A percentile compares a stretch with the other conserved stretches of the same genome.
These are phyloP conservation scores for Helleia helle DNA, from an alignment of 2,888 invertebrate species.

Conservation along the genomic window DNA sequence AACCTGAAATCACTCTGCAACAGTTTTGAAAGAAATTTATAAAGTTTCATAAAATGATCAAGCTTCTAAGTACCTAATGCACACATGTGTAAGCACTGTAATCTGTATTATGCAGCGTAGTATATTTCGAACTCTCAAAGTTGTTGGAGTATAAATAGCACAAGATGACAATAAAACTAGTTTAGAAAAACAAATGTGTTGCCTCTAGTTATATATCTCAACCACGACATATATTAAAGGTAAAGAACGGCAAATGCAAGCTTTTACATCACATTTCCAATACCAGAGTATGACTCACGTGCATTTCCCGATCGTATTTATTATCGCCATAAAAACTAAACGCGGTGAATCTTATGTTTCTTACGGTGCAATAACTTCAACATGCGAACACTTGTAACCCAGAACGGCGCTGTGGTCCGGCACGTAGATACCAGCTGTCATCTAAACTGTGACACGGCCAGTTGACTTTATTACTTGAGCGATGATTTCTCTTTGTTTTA, in stretches of 20 bases:
- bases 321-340: constrained; percentile 3
- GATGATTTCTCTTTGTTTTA: constrained; percentile 15
- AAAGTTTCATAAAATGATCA: too few relatives aligned
- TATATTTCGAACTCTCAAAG: too few relatives aligned
- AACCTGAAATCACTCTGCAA: too few relatives aligned
- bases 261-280: neutral
- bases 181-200: constrained; percentile 3
- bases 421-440: constrained; percentile 9
- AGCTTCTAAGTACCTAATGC: too few relatives aligned
- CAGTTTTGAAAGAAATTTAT: too few relatives aligned
- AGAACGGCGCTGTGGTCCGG: neutral
- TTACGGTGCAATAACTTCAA: neutral
- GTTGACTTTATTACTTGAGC: constrained; percentile 16
- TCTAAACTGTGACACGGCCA: constrained; percentile 8
- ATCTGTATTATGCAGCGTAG: too few relatives aligned
- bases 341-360: neutral
- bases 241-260: neutral
- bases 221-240: constrained; percentile 4
- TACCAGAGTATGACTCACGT: neutral
- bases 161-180: constrained; percentile 2
- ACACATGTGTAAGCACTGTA: too few relatives aligned
- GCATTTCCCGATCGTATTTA: constrained; percentile 1
- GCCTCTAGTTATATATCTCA: constrained; percentile 4
- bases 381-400: neutral
- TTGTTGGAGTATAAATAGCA: neutral